phyloP scores from a whole-genome alignment of 2,113 vertebrate species.

The Eretmochelys imbricata region DNA sequence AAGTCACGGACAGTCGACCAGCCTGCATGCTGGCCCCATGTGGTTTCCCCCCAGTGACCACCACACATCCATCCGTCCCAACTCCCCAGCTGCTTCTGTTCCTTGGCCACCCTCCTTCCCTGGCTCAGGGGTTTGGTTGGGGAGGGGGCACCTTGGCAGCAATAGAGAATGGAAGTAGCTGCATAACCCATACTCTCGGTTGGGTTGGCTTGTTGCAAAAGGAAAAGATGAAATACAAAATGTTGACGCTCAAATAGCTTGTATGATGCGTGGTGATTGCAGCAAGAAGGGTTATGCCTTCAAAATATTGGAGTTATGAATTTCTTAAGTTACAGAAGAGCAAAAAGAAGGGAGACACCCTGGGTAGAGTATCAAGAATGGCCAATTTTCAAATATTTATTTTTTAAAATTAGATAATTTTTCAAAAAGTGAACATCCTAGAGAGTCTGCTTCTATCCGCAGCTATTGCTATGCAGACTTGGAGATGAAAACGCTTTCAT shows the following conservation, averaged over 20 bases:
- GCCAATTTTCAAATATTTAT: not conserved
- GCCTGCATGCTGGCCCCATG: not conserved
- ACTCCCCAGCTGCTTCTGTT: not conserved
- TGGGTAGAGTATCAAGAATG: too few species aligned
- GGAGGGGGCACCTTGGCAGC: not conserved
- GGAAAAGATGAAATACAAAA: too few species aligned
- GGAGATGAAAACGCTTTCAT: not conserved
- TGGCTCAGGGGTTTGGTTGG: not conserved
- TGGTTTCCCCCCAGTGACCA: not conserved
- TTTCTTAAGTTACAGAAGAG: too few species aligned
- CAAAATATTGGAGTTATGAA: too few species aligned
- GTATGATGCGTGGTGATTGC: too few species aligned
- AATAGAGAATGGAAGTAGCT: not conserved
- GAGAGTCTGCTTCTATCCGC: not conserved
- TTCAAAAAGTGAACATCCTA: not conserved
- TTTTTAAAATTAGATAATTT: not conserved
- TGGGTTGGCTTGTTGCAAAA: not conserved
- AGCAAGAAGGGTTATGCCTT: too few species aligned
- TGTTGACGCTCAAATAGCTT: too few species aligned
- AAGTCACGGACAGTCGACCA: not conserved
- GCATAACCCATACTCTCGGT: accelerated
- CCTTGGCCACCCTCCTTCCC: not conserved
- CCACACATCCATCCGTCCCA: not conserved
- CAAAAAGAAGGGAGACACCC: too few species aligned
- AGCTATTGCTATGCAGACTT: not conserved